Evolutionary conservation across 2,888 invertebrate genomes (phyloP).

Genomic region (Melangyna quadrimaculata): DNA sequence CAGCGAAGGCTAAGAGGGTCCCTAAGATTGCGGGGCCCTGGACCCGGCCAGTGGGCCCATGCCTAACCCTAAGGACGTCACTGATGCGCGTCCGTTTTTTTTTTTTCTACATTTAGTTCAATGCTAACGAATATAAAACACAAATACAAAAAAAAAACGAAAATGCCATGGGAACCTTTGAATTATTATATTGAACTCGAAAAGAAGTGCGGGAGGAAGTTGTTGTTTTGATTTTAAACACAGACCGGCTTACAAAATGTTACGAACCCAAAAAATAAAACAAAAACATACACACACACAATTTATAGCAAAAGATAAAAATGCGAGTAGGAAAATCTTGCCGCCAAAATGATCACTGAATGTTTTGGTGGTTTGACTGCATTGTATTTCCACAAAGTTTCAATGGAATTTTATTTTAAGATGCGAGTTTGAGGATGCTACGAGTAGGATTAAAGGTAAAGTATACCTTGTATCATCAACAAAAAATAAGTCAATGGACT

Average conservation of each 20-base stretch:
- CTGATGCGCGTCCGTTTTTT: slow-evolving; percentile 17
- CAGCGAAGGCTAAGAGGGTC: too few relatives aligned
- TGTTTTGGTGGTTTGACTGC: slow-evolving; percentile 12
- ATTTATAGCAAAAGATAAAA: not conserved
- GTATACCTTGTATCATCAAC: too few relatives aligned
- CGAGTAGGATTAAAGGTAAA: not conserved
- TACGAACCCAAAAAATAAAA: not conserved
- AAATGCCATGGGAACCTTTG: slow-evolving; percentile 29
- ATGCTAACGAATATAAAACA: slow-evolving; percentile 30
- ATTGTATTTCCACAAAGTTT: slow-evolving; percentile 23
- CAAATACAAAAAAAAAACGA: not conserved
- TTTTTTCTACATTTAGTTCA: slow-evolving; percentile 48
- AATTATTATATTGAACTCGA: slow-evolving; percentile 30
- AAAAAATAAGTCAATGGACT: not conserved
- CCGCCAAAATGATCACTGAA: slow-evolving; percentile 65
- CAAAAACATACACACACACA: not conserved
- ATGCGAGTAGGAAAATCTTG: slow-evolving; percentile 38
- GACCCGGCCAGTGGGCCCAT: too few relatives aligned
- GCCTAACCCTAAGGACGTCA: too few relatives aligned
- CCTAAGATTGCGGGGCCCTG: too few relatives aligned
- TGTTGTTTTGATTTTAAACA: slow-evolving; percentile 69
- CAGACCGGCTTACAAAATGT: not conserved
- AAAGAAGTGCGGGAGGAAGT: slow-evolving; percentile 57
- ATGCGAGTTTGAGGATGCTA: not conserved
- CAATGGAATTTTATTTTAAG: slow-evolving; percentile 18